Percentiles rank a stretch among this genome's conserved stretches.
Evolutionary conservation across 2,888 invertebrate species (phyloP).

Genomic region (Calliopum simillimum): DNA sequence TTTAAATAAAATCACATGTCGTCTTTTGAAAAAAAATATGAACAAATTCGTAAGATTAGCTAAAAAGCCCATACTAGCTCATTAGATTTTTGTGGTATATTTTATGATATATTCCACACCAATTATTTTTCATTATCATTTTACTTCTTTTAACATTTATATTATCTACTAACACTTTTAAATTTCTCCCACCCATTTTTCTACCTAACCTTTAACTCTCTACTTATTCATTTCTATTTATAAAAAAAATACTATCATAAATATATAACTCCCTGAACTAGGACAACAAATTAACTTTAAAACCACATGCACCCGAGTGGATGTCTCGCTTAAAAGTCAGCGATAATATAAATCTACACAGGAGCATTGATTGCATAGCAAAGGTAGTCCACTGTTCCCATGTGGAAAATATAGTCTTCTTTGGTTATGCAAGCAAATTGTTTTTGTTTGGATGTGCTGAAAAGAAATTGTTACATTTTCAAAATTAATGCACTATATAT

Average conservation of each 20-base stretch:
- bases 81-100: too few relatives aligned
- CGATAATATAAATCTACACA: conserved; percentile 74
- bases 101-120: background rate
- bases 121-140: too few relatives aligned
- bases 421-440: background rate
- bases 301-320: conserved; percentile 74
- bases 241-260: background rate
- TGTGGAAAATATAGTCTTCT: background rate
- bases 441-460: conserved; percentile 2
- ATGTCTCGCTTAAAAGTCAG: conserved; percentile 72
- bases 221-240: too few relatives aligned
- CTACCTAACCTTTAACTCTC: background rate
- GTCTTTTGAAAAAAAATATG: too few relatives aligned
- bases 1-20: too few relatives aligned
- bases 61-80: too few relatives aligned
- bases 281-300: conserved; percentile 57
- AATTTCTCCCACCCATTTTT: too few relatives aligned
- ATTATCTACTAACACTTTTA: too few relatives aligned
- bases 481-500: conserved; percentile 2
- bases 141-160: too few relatives aligned
- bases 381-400: conserved; percentile 43
- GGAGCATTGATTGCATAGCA: conserved; percentile 79
- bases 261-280: conserved; percentile 37
- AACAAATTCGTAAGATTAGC: too few relatives aligned
- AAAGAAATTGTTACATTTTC: conserved; percentile 1